Conservation (phyloP, 1,140 invertebrate genomes). For the Diorhabda carinulata region DNA sequence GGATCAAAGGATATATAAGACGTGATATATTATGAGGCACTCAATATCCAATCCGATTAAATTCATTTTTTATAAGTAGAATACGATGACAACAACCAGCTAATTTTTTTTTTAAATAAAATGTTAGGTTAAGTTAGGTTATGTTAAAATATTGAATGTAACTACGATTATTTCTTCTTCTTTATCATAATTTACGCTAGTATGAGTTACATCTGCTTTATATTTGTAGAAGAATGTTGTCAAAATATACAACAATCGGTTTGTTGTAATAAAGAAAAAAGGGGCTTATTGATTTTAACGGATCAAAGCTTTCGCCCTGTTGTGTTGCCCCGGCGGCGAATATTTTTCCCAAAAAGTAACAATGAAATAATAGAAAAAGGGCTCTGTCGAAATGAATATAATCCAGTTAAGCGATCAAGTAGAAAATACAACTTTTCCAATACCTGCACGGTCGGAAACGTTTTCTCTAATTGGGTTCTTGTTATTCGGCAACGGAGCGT, state of each 20-base stretch:
- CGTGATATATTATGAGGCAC: slow-evolving; percentile 3
- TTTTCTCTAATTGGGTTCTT: slow-evolving; percentile 1
- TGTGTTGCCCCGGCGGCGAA: slow-evolving; percentile 8
- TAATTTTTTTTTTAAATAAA: too few relatives aligned
- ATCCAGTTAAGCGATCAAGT: slow-evolving; percentile 16
- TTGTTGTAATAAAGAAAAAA: background rate
- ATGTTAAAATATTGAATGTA: too few relatives aligned
- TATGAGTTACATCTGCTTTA: background rate
- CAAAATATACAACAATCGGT: background rate
- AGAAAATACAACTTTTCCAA: slow-evolving; percentile 16
- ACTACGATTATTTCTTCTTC: too few relatives aligned
- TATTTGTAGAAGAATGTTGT: background rate
- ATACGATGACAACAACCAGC: too few relatives aligned
- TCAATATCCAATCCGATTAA: slow-evolving; percentile 10
- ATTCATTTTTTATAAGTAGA: background rate
- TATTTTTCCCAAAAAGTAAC: slow-evolving; percentile 16
- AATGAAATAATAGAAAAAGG: slow-evolving; percentile 19
- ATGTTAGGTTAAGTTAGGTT: too few relatives aligned
- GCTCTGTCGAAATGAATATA: slow-evolving; percentile 13
- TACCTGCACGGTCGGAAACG: slow-evolving; percentile 5
- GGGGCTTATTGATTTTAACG: background rate
- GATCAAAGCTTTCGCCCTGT: background rate
- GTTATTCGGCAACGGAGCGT: background rate
- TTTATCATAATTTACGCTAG: too few relatives aligned
- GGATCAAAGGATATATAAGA: slow-evolving; percentile 1